phyloP scores from a whole-genome alignment of 64 coral and sea anemone species.

The Stichodactyla mertensii region DNA sequence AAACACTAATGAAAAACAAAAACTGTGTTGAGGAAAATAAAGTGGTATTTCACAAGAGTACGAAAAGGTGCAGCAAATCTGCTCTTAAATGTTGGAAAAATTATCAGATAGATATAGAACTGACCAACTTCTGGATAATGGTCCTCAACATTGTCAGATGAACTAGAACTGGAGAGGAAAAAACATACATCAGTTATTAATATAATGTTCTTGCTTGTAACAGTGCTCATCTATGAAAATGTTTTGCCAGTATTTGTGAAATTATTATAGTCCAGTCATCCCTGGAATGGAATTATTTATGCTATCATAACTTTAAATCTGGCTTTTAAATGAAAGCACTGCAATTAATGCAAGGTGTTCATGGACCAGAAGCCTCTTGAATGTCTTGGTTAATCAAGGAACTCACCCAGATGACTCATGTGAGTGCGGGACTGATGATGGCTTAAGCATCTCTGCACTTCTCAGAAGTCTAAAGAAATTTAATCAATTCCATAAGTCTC shows the following conservation, averaged over 20 bases:
- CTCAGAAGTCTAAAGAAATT: constrained; percentile 64
- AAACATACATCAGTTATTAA: neutral
- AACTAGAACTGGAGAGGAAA: constrained; percentile 8
- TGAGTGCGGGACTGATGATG: constrained; percentile 70
- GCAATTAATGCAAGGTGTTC: too few species aligned
- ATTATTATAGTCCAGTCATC: too few species aligned
- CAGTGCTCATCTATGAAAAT: too few species aligned
- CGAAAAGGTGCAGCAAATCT: too few species aligned
- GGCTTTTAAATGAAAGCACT: too few species aligned
- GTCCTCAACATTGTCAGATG: constrained; percentile 76
- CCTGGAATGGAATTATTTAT: too few species aligned
- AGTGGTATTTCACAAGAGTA: too few species aligned
- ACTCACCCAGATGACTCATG: constrained; percentile 76
- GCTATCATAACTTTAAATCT: too few species aligned
- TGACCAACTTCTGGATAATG: constrained; percentile 94
- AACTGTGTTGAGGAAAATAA: neutral
- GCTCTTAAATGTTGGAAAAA: neutral
- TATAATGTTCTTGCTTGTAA: too few species aligned
- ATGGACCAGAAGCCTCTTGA: too few species aligned
- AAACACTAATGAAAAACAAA: constrained; percentile 49
- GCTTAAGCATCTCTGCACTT: constrained; percentile 98
- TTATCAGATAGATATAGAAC: neutral
- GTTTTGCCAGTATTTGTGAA: too few species aligned
- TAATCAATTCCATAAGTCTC: neutral
- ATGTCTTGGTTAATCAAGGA: neutral